phyloP scores from a whole-genome alignment of 1,140 invertebrate species.

The Eriosoma lanigerum region DNA sequence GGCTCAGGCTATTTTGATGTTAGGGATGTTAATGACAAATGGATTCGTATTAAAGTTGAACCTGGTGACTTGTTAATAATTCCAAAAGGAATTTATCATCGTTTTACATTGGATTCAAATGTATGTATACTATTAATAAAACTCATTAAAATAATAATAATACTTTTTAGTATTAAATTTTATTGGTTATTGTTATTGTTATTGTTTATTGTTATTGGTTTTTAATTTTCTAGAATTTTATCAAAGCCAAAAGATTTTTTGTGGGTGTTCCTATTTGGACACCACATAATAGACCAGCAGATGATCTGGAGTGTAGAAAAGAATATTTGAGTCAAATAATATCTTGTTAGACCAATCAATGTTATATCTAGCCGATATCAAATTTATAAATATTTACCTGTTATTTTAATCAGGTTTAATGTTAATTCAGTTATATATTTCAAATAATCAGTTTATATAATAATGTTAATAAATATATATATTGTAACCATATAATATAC shows the following conservation, averaged over 20 bases:
- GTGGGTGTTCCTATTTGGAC: constrained; percentile 91
- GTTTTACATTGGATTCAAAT: constrained; percentile 89
- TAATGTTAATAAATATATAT: too few relatives aligned
- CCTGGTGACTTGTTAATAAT: constrained; percentile 90
- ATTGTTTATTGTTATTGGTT: too few relatives aligned
- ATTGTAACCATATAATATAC: too few relatives aligned
- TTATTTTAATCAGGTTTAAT: too few relatives aligned
- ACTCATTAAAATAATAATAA: too few relatives aligned
- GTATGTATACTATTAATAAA: constrained; percentile 60
- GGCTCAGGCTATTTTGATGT: constrained; percentile 97
- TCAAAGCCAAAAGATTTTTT: constrained; percentile 84
- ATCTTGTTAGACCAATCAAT: too few relatives aligned
- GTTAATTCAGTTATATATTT: too few relatives aligned
- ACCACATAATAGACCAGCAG: constrained; percentile 83
- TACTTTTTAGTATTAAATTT: too few relatives aligned
- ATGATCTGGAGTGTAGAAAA: constrained; percentile 78
- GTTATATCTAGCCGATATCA: too few relatives aligned
- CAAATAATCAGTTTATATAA: too few relatives aligned
- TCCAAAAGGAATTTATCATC: constrained; percentile 95
- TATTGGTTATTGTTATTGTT: too few relatives aligned
- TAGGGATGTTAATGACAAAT: constrained; percentile 80
- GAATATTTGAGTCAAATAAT: constrained; percentile 68
- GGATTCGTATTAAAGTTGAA: constrained; percentile 87
- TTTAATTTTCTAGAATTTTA: constrained; percentile 73
- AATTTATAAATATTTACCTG: too few relatives aligned